Base-by-base conservation (phyloP, 2,797 vertebrate species). In the Phaenicophaeus curvirostris region DNA sequence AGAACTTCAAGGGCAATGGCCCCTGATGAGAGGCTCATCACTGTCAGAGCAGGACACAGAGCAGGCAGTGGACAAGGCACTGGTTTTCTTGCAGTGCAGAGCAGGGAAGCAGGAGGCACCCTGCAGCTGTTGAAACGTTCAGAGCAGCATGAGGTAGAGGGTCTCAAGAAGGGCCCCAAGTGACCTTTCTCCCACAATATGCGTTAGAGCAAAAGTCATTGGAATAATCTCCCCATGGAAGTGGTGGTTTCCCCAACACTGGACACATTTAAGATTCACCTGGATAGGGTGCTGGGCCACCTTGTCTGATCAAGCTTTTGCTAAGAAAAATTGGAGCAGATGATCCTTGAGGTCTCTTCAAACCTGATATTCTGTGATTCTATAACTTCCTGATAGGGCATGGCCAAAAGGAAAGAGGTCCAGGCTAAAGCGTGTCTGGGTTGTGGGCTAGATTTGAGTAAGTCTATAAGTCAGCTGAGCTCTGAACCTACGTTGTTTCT, bases 341-440 rank as follows among this genome's bases (percentile, higher is more conserved):
- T 23, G 21, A 48, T 48, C 46, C 46, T 48, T 48, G 46, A 48
- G 21, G 46, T 48, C 21, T 18, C 44, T 44, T 44, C 17, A 17
- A 44, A 44, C 44, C 44, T 44, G 44, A 44, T 44, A 44, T 44
- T 44, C 44, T 44, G 18, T 44, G 44, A 44, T 44, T 44, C 44
- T 44, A 18, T 44, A 44, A 37, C 11, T 30, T 21, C 20, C 54
- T 39, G 62, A 28, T 14, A 39, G 21, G 14, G 27, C 20, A 54
- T 0, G 0, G 9, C 15, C 50, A 62, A 16, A n/a, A 57, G 62
- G 24, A 72, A 57, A 16, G 8, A 33, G 15, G 12, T 5, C 0
- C 0, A 18, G 25, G 39, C 15, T 39, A 76, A 53, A 73, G 33
- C 15, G 33, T 1, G 0, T n/a, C 35, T 37, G 39, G 21, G 21